Conservation (phyloP, 2,888 invertebrate genomes). For the Thymelicus sylvestris region DNA sequence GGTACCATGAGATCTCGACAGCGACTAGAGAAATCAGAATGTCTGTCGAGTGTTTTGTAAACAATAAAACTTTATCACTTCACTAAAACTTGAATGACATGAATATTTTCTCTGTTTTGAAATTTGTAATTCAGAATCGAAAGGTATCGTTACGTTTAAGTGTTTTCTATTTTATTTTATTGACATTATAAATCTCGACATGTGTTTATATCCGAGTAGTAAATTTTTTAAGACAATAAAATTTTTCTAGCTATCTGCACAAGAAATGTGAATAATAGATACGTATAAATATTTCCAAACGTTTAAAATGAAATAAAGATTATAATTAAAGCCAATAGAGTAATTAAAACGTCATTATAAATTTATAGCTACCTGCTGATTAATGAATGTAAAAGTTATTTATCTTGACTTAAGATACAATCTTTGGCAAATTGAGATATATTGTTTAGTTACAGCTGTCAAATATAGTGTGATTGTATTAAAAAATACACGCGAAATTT, state of each 20-base stretch:
- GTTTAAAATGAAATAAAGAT: slow-evolving; percentile 8
- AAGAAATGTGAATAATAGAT: no score
- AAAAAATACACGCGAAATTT: no score
- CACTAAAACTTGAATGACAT: slow-evolving; percentile 1
- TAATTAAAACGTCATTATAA: slow-evolving; percentile 4
- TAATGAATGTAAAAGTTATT: slow-evolving; percentile 14
- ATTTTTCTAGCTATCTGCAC: no score
- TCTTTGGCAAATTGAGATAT: slow-evolving; percentile 18
- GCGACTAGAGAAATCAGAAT: slow-evolving; percentile 6
- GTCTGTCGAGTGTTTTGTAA: slow-evolving; percentile 15
- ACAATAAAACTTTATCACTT: slow-evolving; percentile 19
- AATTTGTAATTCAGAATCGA: not conserved
- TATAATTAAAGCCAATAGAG: not conserved
- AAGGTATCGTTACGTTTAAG: not conserved
- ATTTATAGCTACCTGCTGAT: slow-evolving; percentile 3
- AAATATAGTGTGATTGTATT: not conserved
- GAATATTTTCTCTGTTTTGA: slow-evolving; percentile 1
- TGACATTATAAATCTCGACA: not conserved
- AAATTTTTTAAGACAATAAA: no score
- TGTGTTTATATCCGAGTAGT: no score
- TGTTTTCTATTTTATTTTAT: not conserved
- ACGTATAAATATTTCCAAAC: not conserved
- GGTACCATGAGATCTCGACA: slow-evolving; percentile 39
- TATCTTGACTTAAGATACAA: slow-evolving; percentile 1
- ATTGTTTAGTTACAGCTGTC: not conserved